These are phyloP conservation scores for Schizaphis graminum DNA, from an alignment of 2,888 invertebrate species.

Conservation along the genomic window DNA sequence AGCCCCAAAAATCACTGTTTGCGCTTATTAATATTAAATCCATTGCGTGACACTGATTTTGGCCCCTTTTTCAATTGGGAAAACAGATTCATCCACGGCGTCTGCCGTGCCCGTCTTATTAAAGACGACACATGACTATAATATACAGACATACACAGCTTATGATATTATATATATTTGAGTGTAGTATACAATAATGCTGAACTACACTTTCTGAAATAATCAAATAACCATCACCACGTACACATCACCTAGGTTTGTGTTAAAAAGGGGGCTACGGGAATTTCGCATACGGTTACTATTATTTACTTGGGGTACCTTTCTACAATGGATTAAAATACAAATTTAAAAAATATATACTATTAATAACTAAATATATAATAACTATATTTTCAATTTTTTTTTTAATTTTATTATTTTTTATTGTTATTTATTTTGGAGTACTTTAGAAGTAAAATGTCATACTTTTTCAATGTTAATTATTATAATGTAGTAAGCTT, in stretches of 20 bases:
- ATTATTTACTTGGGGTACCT: neutral
- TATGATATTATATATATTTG: neutral
- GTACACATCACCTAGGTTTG: neutral
- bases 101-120: neutral
- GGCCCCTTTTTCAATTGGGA: neutral
- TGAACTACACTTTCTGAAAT: neutral
- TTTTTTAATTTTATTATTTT: neutral
- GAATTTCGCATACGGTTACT: neutral
- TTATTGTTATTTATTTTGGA: neutral
- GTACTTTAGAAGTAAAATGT: neutral
- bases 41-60: neutral
- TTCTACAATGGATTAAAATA: neutral
- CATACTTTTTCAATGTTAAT: neutral
- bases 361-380: too few species aligned
- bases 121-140: neutral
- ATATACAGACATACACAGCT: neutral
- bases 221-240: neutral
- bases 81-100: neutral
- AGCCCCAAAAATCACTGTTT: neutral
- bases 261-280: neutral
- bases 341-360: neutral
- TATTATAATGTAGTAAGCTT: neutral
- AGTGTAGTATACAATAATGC: neutral
- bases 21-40: neutral
- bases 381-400: too few species aligned